Base-by-base conservation (phyloP, 2,888 invertebrate genomes). In the Pachycephus smyrnensis region DNA sequence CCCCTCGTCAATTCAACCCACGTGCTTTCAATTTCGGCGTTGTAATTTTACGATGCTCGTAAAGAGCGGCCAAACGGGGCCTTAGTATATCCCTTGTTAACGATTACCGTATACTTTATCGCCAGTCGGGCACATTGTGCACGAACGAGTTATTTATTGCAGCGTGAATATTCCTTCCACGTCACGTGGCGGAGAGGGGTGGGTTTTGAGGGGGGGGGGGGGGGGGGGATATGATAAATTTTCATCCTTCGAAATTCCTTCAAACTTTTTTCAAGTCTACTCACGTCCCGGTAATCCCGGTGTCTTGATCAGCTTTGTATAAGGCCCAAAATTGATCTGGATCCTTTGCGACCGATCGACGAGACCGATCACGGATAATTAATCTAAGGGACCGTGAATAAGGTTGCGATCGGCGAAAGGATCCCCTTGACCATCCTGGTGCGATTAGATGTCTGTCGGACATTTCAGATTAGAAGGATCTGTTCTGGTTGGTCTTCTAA, bases 121-220 rank as follows among this genome's bases (percentile, higher is more conserved):
- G 73, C 12, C 75, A 76, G 74, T 74, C 73, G 76, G 68, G 76
- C 68, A 73, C 75, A 78, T 79, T 80, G 80, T 75, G 71, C 71
- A 76, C 79, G 37, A 73, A 73, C 73, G 73, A 75, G 78, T 82
- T 82, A 80, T 82, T 82, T 82, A 82, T 82, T 79, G 81, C 79
- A 80, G 80, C 55, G 55, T 23, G 55, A 55, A 55, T 55, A 55
- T 55, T 55, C 55, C 55, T 55, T 55, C 55, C 23, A 55, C 40
- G 40, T 40, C 40, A 40, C 40, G 23, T 40, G 23, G 40, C 6
- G 23, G 6, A 6, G 40, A 4, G 4, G 1, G 69, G 69, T n/a
- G 12, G 69, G 68, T 12, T 12, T 0, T n/a, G n/a, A 6, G n/a
- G n/a, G 0, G n/a, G 0, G 71, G 3, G 71, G 1, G 11, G 30